Conservation (phyloP, 2,797 vertebrate genomes). For the Urosaurus nigricauda region DNA sequence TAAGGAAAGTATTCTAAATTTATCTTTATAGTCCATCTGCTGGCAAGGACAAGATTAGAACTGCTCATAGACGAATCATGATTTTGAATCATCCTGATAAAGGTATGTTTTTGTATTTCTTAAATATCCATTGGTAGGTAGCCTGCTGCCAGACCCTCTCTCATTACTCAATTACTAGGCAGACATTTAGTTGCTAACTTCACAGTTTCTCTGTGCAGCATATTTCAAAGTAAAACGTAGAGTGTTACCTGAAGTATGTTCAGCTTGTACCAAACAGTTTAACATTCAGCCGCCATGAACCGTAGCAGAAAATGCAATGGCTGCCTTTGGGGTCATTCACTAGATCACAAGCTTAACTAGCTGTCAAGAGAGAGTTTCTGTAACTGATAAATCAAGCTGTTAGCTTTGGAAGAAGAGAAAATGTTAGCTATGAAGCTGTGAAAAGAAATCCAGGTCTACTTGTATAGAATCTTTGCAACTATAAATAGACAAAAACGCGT, state of each 20-base stretch:
- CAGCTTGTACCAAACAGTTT: slow-evolving; percentile 44
- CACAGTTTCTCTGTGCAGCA: slow-evolving; percentile 22
- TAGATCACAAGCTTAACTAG: slow-evolving; percentile 33
- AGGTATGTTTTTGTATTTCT: slow-evolving; percentile 79
- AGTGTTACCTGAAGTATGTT: slow-evolving; percentile 19
- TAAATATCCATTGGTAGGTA: not conserved
- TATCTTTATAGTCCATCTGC: slow-evolving; percentile 84
- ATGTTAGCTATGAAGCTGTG: not conserved
- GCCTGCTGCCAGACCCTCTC: slow-evolving; percentile 36
- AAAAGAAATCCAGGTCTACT: slow-evolving; percentile 25
- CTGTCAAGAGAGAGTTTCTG: slow-evolving; percentile 26
- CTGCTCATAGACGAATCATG: slow-evolving; percentile 91
- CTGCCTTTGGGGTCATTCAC: slow-evolving; percentile 47
- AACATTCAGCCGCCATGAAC: slow-evolving; percentile 30
- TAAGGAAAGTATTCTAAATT: slow-evolving; percentile 75
- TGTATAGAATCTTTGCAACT: slow-evolving; percentile 32
- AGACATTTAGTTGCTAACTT: slow-evolving; percentile 25
- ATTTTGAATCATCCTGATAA: slow-evolving; percentile 96
- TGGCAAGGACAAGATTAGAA: slow-evolving; percentile 87
- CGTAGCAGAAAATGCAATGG: not conserved
- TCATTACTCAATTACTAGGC: slow-evolving; percentile 34
- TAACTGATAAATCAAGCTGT: not conserved
- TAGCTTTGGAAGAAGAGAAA: slow-evolving; percentile 44
- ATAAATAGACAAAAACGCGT: slow-evolving; percentile 18
- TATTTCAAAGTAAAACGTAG: slow-evolving; percentile 40